These are phyloP conservation scores for Drosophila takahashii DNA, from an alignment of 1,140 invertebrate species.

Conservation along the genomic window DNA sequence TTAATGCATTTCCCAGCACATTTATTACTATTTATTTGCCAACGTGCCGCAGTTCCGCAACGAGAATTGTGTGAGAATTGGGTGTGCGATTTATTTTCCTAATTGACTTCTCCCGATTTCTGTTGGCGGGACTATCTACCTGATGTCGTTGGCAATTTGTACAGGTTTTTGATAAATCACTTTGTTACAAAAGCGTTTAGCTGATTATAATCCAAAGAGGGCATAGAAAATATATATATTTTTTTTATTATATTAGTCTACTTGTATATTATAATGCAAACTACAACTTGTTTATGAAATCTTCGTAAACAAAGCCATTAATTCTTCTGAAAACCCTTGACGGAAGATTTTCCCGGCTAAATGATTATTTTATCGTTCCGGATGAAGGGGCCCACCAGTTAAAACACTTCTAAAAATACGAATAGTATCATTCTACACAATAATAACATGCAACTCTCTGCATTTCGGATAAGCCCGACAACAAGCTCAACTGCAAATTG, in stretches of 20 bases:
- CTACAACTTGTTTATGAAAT: not conserved
- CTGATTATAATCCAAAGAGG: not conserved
- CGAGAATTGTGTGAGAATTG: slow-evolving; percentile 45
- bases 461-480: not conserved
- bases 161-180: slow-evolving; percentile 6
- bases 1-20: slow-evolving; percentile 68
- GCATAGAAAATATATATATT: not conserved
- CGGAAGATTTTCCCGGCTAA: not conserved
- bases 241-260: too few species aligned
- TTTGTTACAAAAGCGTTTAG: not conserved
- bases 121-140: slow-evolving; percentile 2
- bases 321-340: not conserved
- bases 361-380: not conserved
- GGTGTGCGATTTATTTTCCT: slow-evolving; percentile 49
- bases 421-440: slow-evolving; percentile 4
- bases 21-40: slow-evolving; percentile 72
- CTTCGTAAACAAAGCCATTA: not conserved
- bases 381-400: not conserved
- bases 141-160: not conserved
- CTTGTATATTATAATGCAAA: not conserved
- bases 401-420: slow-evolving; percentile 27
- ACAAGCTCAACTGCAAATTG: not conserved
- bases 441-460: not conserved
- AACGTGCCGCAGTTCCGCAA: slow-evolving; percentile 69
- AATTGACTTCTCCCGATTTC: slow-evolving; percentile 50